Percentiles rank a stretch among this genome's conserved stretches.
Conservation (phyloP, 2,797 vertebrate species). For the Columba guinea region DNA sequence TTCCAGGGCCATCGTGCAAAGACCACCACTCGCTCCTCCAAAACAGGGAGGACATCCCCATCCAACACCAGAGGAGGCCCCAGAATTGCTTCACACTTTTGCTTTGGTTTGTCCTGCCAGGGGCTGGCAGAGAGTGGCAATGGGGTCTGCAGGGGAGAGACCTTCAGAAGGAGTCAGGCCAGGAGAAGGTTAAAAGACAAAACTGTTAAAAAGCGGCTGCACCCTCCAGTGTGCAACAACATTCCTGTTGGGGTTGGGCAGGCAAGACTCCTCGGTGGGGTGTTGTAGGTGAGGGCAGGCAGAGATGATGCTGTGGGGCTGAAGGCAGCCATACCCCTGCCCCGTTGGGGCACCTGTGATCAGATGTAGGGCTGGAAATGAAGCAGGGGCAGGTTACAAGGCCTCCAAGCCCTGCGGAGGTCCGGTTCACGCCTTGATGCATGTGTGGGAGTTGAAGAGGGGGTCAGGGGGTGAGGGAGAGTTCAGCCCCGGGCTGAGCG, state of each 20-base stretch:
- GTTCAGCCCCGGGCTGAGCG: slow-evolving; percentile 79
- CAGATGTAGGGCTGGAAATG: neutral
- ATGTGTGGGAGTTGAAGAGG: slow-evolving; percentile 69
- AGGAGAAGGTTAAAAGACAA: neutral
- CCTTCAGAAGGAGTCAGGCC: neutral
- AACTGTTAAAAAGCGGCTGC: neutral
- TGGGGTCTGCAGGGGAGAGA: rapidly evolving
- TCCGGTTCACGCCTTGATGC: slow-evolving; percentile 6
- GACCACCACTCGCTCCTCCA: neutral
- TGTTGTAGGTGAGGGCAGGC: neutral
- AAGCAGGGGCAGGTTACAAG: neutral
- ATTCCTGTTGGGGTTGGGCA: rapidly evolving
- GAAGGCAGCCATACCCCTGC: neutral
- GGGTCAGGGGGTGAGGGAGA: slow-evolving; percentile 84
- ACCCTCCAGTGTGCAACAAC: rapidly evolving
- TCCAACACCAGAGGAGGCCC: neutral
- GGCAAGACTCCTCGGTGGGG: rapidly evolving
- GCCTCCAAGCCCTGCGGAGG: slow-evolving; percentile 4
- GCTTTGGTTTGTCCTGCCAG: neutral
- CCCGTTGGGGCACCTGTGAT: rapidly evolving
- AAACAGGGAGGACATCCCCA: neutral
- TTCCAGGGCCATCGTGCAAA: neutral
- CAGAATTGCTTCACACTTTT: neutral
- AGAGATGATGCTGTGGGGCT: rapidly evolving
- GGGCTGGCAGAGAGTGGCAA: rapidly evolving